Percentiles rank a stretch among this genome's conserved stretches.
phyloP scores from a whole-genome alignment of 2,797 vertebrate species.

The Hydrolagus colliei region DNA sequence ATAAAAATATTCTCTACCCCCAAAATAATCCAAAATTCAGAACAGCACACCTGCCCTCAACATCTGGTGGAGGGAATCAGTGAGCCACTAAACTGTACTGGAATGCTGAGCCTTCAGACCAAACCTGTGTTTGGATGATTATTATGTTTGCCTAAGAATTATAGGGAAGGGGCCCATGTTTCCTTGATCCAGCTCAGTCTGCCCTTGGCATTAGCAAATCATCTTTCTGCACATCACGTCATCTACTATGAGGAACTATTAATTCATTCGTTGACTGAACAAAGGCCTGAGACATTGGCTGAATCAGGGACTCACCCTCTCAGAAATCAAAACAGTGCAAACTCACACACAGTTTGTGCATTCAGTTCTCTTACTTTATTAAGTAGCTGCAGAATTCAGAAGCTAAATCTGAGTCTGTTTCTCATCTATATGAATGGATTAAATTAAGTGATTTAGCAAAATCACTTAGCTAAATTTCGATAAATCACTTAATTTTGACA shows the following conservation, averaged over 20 bases:
- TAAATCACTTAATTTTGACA: no score
- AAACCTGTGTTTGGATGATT: slow-evolving; percentile 1
- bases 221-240: not conserved
- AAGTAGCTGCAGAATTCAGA: no score
- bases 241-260: not conserved
- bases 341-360: no score
- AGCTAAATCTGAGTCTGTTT: no score
- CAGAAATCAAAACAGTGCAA: not conserved
- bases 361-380: no score
- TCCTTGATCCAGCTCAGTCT: not conserved
- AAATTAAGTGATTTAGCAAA: no score
- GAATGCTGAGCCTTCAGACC: not conserved
- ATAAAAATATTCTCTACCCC: no score
- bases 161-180: not conserved
- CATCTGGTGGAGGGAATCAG: not conserved
- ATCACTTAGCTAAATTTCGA: no score
- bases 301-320: not conserved
- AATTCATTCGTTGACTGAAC: not conserved
- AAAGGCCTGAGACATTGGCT: not conserved
- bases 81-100: not conserved
- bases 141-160: not conserved
- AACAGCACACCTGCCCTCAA: not conserved
- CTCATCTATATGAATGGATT: no score
- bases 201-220: not conserved
- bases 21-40: no score